Evolutionary conservation across 2,113 vertebrate genomes (phyloP).

Genomic region (Polypterus senegalus): DNA sequence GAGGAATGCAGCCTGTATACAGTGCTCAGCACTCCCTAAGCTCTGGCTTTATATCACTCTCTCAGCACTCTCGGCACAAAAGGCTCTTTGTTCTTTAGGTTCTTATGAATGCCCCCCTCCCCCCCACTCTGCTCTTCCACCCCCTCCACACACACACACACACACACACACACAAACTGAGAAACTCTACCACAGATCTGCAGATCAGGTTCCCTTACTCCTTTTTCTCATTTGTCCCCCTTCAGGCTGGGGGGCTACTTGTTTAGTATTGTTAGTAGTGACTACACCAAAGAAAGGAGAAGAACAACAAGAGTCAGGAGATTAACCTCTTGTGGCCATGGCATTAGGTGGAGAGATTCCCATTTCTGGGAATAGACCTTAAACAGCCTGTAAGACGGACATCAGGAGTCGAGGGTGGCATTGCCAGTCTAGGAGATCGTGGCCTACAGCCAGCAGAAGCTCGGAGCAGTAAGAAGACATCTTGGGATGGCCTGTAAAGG

Average conservation of each 20-base stretch:
- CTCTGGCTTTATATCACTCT: conserved; percentile 55
- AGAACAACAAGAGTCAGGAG: no score
- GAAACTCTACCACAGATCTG: background rate
- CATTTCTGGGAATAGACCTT: no score
- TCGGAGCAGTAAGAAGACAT: no score
- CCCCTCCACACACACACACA: conserved; percentile 36
- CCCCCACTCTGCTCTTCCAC: background rate
- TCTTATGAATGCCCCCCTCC: conserved; percentile 55
- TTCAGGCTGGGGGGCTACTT: conserved; percentile 9
- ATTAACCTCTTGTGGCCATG: no score
- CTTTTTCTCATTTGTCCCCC: conserved; percentile 11
- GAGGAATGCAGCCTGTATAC: conserved; percentile 64
- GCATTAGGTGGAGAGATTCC: no score
- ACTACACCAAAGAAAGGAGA: conserved; percentile 5
- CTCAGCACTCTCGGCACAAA: conserved; percentile 56
- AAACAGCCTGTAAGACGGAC: no score
- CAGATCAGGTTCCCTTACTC: conserved; percentile 15
- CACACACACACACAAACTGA: conserved; percentile 4
- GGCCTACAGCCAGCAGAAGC: no score
- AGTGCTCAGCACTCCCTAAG: conserved; percentile 63
- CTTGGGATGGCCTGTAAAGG: no score
- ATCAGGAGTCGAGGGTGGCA: no score
- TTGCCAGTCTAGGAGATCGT: no score
- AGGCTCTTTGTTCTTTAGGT: conserved; percentile 56
- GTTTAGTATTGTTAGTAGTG: conserved; percentile 8